phyloP scores from a whole-genome alignment of 2,113 vertebrate species.

The Propithecus coquereli region DNA sequence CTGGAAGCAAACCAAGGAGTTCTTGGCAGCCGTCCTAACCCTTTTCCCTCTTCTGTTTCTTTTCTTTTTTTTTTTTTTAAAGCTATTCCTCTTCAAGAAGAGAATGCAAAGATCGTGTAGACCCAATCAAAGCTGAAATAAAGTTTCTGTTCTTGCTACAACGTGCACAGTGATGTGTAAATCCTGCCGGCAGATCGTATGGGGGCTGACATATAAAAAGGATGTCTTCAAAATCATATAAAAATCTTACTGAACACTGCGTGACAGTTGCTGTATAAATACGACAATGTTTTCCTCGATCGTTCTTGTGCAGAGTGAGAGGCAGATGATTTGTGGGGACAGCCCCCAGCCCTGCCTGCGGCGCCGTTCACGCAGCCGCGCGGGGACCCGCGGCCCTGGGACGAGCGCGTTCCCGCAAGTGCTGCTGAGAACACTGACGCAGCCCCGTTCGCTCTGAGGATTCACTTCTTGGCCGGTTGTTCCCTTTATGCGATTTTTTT shows the following conservation, averaged over 20 bases:
- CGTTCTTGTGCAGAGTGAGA: neutral
- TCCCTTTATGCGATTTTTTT: neutral
- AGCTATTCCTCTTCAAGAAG: constrained; percentile 4
- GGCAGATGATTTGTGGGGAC: neutral
- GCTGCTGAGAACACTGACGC: neutral
- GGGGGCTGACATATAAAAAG: neutral
- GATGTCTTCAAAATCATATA: constrained; percentile 47
- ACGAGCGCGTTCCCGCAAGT: neutral
- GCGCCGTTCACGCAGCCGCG: neutral
- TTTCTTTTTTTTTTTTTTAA: no score
- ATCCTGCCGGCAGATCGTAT: constrained; percentile 6
- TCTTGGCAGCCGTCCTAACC: constrained; percentile 40
- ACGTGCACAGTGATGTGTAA: neutral
- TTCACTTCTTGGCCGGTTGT: neutral
- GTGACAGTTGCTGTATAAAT: neutral
- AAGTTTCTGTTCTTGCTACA: constrained; percentile 5
- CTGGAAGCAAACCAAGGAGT: constrained; percentile 55
- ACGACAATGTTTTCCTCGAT: neutral
- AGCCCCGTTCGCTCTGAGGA: neutral
- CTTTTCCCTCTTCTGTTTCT: neutral
- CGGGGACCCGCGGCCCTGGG: fast-evolving
- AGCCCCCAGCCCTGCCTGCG: neutral
- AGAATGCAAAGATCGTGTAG: neutral
- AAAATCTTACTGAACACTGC: constrained; percentile 23
- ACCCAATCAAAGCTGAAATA: neutral